phyloP scores from a whole-genome alignment of 2,797 vertebrate genomes.

The Triplophysa bombifrons region DNA sequence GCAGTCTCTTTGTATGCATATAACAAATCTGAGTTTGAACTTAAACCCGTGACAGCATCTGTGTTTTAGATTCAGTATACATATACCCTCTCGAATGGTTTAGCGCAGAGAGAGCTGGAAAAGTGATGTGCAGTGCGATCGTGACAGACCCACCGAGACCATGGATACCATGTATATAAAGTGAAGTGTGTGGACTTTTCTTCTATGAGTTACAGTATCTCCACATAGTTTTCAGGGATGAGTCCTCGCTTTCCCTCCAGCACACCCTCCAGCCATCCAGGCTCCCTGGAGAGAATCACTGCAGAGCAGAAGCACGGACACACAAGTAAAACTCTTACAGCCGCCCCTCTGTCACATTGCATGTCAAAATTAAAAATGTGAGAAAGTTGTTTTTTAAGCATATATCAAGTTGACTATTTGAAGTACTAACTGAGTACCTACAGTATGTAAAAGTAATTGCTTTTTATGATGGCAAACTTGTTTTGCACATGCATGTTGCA shows the following conservation, averaged over 20 bases:
- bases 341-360: slow-evolving; percentile 25
- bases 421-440: too few species aligned
- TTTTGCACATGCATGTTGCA: neutral
- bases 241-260: slow-evolving; percentile 94
- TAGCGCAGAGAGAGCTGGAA: slow-evolving; percentile 13
- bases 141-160: slow-evolving; percentile 66
- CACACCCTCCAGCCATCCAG: slow-evolving; percentile 97
- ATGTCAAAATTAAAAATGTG: neutral
- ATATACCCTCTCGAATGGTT: slow-evolving; percentile 6
- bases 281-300: slow-evolving; percentile 94
- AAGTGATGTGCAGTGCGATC: slow-evolving; percentile 6
- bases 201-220: slow-evolving; percentile 82
- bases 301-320: slow-evolving; percentile 55
- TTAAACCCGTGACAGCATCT: slow-evolving; percentile 8
- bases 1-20: slow-evolving; percentile 2
- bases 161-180: slow-evolving; percentile 88
- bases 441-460: too few species aligned
- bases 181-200: slow-evolving; percentile 1
- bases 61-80: slow-evolving; percentile 17
- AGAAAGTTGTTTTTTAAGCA: too few species aligned
- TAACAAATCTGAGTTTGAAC: slow-evolving; percentile 19
- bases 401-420: too few species aligned
- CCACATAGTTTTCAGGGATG: slow-evolving; percentile 98
- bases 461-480: neutral
- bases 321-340: slow-evolving; percentile 48